These are phyloP conservation scores for Centropyge bicolor DNA, from an alignment of 2,797 vertebrate species.

Conservation along the genomic window DNA sequence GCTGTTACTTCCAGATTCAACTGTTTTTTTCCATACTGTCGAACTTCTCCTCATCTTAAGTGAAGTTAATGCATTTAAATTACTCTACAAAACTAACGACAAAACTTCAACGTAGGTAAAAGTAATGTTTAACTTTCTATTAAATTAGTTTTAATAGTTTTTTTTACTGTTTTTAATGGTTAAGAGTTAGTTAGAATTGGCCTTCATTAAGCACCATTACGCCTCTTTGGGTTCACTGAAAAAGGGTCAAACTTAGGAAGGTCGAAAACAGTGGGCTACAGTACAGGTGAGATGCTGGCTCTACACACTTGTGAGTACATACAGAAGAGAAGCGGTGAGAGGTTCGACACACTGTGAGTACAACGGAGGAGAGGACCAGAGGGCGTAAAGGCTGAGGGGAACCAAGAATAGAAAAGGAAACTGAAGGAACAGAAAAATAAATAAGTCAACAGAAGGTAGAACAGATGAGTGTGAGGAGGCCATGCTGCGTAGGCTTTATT, in stretches of 20 bases:
- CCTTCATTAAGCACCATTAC: conserved; percentile 16
- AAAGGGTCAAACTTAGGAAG: conserved; percentile 32
- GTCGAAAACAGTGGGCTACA: conserved; percentile 39
- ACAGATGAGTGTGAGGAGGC: conserved; percentile 96
- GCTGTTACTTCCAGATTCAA: neutral
- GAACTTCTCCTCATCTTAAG: neutral
- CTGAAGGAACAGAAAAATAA: conserved; percentile 47
- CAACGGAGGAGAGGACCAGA: conserved; percentile 69
- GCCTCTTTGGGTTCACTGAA: conserved; percentile 40
- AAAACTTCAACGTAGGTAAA: neutral
- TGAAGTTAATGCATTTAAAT: conserved; percentile 9
- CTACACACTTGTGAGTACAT: conserved; percentile 64
- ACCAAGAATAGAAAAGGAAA: conserved; percentile 56
- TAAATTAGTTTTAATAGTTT: conserved; percentile 15
- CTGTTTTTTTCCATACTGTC: neutral
- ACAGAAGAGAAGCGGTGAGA: conserved; percentile 78
- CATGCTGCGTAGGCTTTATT: conserved; percentile 98
- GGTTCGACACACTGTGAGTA: conserved; percentile 81
- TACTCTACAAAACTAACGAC: neutral
- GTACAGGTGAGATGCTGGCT: conserved; percentile 58
- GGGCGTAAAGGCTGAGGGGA: conserved; percentile 61
- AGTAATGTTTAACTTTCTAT: neutral
- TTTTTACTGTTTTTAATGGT: neutral
- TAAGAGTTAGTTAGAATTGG: conserved; percentile 1
- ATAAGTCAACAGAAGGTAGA: conserved; percentile 83